A percentile compares a stretch with the other conserved stretches of the same genome.
Evolutionary conservation across 1,140 invertebrate genomes (phyloP).

Genomic region (Aphaenogaster floridana): DNA sequence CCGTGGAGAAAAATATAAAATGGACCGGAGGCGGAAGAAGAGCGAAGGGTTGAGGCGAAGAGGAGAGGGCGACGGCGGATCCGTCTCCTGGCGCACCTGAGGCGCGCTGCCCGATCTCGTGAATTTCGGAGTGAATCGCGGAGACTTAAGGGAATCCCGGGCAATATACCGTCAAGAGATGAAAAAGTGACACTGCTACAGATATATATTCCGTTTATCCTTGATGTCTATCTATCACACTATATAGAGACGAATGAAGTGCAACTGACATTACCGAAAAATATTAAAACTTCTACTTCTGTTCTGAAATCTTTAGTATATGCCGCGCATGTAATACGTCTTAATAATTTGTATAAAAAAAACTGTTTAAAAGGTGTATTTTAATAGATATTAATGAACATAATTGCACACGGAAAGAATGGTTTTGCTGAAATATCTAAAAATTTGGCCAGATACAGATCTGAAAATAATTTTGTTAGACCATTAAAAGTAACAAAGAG

Average conservation of each 20-base stretch:
- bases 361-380: not conserved
- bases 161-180: slow-evolving; percentile 28
- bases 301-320: not conserved
- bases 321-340: not conserved
- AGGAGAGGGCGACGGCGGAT: slow-evolving; percentile 3
- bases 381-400: not conserved
- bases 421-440: too few species aligned
- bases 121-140: slow-evolving; percentile 53
- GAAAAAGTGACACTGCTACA: slow-evolving; percentile 1
- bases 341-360: not conserved
- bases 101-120: slow-evolving; percentile 27
- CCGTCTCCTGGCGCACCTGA: slow-evolving; percentile 28
- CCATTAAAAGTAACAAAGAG: too few species aligned
- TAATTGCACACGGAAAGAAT: not conserved
- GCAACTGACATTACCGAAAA: not conserved
- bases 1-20: slow-evolving; percentile 50
- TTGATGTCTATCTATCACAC: slow-evolving; percentile 23
- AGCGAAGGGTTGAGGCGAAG: slow-evolving; percentile 26
- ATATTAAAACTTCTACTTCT: not conserved
- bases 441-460: too few species aligned
- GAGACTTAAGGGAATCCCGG: slow-evolving; percentile 38
- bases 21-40: slow-evolving; percentile 9
- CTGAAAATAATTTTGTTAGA: too few species aligned
- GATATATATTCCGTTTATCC: slow-evolving; percentile 6
- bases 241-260: not conserved